A percentile compares a stretch with the other conserved stretches of the same genome.
Conservation (phyloP, 2,888 invertebrate genomes). For the Trichogramma dendrolimi region DNA sequence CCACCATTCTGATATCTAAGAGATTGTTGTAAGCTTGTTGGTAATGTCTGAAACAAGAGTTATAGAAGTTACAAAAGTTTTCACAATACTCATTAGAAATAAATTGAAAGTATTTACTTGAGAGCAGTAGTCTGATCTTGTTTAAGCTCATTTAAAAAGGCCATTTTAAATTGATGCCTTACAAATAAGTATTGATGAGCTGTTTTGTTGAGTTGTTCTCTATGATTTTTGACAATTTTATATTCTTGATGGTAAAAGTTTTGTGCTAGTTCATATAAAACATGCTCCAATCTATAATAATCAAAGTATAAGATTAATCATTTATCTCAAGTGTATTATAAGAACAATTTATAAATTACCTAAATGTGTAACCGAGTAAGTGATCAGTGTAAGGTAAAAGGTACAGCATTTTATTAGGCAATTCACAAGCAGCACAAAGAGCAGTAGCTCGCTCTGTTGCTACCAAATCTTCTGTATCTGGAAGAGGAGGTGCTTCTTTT, state of each 20-base stretch:
- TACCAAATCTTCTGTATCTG: slow-evolving; percentile 75
- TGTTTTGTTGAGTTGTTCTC: slow-evolving; percentile 85
- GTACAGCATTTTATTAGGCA: slow-evolving; percentile 87
- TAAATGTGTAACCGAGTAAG: slow-evolving; percentile 64
- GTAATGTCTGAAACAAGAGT: slow-evolving; percentile 61
- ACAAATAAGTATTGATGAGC: slow-evolving; percentile 90
- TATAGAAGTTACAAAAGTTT: slow-evolving; percentile 8
- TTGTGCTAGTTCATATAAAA: slow-evolving; percentile 89
- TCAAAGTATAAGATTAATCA: neutral
- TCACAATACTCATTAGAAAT: slow-evolving; percentile 11
- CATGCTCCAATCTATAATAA: slow-evolving; percentile 73
- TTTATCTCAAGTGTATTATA: neutral
- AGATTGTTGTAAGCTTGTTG: slow-evolving; percentile 86
- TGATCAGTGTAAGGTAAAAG: slow-evolving; percentile 89
- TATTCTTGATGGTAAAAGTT: slow-evolving; percentile 88
- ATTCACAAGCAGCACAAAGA: slow-evolving; percentile 85
- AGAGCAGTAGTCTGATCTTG: slow-evolving; percentile 84
- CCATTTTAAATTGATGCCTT: slow-evolving; percentile 95
- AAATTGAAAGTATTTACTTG: slow-evolving; percentile 54
- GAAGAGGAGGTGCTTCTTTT: slow-evolving; percentile 70
- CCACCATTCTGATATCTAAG: slow-evolving; percentile 81
- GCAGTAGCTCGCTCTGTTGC: slow-evolving; percentile 88
- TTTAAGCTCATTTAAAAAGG: slow-evolving; percentile 88
- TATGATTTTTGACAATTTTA: slow-evolving; percentile 79
- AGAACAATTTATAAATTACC: slow-evolving; percentile 46